phyloP scores from a whole-genome alignment of 1,140 invertebrate species.

The Drosophila pectinifera region DNA sequence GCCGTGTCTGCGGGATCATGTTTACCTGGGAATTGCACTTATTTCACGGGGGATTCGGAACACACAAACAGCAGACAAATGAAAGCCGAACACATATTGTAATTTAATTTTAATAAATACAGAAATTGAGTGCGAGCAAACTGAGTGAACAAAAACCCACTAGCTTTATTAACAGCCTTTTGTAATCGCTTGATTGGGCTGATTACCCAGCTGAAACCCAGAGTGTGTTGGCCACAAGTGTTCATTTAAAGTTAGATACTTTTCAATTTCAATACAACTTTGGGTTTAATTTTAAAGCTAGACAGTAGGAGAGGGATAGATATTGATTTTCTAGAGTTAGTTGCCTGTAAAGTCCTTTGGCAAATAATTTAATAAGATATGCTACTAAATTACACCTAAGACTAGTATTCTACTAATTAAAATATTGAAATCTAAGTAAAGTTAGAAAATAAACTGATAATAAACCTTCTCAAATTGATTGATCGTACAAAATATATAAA shows the following conservation, averaged over 20 bases:
- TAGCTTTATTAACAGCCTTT: slow-evolving; percentile 16
- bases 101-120: slow-evolving; percentile 15
- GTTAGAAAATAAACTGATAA: neutral
- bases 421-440: too few relatives aligned
- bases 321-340: too few relatives aligned
- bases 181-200: slow-evolving; percentile 5
- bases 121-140: slow-evolving; percentile 13
- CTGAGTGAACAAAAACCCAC: neutral
- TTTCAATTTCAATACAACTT: neutral
- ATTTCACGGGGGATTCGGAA: neutral
- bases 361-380: too few relatives aligned
- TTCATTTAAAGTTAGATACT: neutral
- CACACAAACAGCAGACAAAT: slow-evolving; percentile 1
- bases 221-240: neutral
- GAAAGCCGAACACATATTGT: slow-evolving; percentile 13
- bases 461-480: neutral
- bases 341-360: too few relatives aligned
- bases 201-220: neutral
- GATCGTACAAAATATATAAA: neutral
- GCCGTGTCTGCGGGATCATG: slow-evolving; percentile 25
- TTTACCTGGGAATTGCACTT: slow-evolving; percentile 19
- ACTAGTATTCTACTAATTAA: neutral
- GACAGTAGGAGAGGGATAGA: too few relatives aligned
- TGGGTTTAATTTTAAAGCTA: neutral
- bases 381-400: neutral